Conservation (phyloP, 2,888 invertebrate species). For the Prosapia bicincta region DNA sequence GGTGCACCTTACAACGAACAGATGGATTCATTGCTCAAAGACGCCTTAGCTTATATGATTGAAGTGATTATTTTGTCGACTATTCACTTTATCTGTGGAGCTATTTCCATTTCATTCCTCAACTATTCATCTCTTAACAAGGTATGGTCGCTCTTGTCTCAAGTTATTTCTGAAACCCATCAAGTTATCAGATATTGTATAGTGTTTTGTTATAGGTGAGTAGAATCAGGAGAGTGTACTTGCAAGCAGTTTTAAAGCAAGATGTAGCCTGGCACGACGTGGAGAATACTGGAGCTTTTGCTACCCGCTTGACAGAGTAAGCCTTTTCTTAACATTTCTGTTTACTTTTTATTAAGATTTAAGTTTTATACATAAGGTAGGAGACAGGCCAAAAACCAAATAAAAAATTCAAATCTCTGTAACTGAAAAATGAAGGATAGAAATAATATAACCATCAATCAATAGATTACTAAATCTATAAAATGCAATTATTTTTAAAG, state of each 20-base stretch:
- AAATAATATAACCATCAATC: too few species aligned
- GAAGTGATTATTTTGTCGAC: neutral
- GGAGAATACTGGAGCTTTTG: slow-evolving; percentile 68
- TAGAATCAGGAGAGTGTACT: slow-evolving; percentile 60
- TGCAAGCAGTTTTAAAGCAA: slow-evolving; percentile 65
- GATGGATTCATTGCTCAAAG: slow-evolving; percentile 12
- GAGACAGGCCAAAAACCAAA: too few species aligned
- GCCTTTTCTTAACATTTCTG: slow-evolving; percentile 47
- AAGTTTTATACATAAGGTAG: too few species aligned
- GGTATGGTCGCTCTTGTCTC: too few species aligned
- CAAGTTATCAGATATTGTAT: neutral
- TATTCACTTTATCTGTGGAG: slow-evolving; percentile 5
- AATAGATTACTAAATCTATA: too few species aligned
- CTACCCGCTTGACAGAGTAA: slow-evolving; percentile 72
- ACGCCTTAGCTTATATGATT: slow-evolving; percentile 9
- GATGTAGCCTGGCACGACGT: slow-evolving; percentile 72
- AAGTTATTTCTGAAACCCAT: too few species aligned
- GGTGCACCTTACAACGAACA: slow-evolving; percentile 16
- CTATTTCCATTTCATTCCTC: slow-evolving; percentile 9
- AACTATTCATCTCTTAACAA: slow-evolving; percentile 20
- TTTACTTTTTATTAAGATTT: too few species aligned
- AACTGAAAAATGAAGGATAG: too few species aligned
- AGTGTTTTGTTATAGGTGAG: slow-evolving; percentile 12
- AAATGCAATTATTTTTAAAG: too few species aligned
- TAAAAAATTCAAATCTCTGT: too few species aligned